Base-by-base conservation (phyloP, 1,140 invertebrate genomes). In the Heliconius eleuchia region DNA sequence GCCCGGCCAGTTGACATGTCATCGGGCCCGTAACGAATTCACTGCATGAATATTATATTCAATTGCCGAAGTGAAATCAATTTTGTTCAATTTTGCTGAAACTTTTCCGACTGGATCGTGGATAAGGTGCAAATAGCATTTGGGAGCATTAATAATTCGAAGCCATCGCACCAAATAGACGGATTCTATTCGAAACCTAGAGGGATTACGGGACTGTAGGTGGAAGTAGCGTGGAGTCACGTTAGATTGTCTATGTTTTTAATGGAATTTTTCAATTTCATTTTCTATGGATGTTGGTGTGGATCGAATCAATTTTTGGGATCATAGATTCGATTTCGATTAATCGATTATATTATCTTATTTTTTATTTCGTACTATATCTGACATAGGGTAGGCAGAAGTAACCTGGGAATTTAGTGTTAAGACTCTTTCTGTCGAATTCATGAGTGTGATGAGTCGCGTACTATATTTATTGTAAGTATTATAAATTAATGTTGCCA, bases 111-210 rank as follows among this genome's bases (percentile, higher is more conserved):
- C 80, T 77, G 82, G 77, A 77, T 76, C 76, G 57, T 73, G 80
- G 82, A 81, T 82, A 83, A 81, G 83, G 83, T 87, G 85, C 80
- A 88, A 86, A 89, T 87, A 85, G 85, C 84, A 81, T 81, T 80
- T 73, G 74, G 74, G 80, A 74, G 77, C 84, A 88, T 89, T 84
- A 88, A 89, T 88, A 89, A 89, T 89, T 88, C 87, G 84, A 50
- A 23, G 80, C 73, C 83, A 82, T 84, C 82, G 84, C 78, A 80
- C 60, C 81, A 75, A 86, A 86, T 83, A 80, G 84, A 85, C 80
- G 82, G 81, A 80, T 84, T 85, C 80, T 78, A 86, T 83, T 30
- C 83, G 78, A 75, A 87, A 83, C 80, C 87, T 80, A 78, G 60
- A 76, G 84, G 84, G 85, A 84, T 78, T 83, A 80, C 60, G 75